Base-by-base conservation (phyloP, 2,113 vertebrate species). In the Zosterops lateralis region DNA sequence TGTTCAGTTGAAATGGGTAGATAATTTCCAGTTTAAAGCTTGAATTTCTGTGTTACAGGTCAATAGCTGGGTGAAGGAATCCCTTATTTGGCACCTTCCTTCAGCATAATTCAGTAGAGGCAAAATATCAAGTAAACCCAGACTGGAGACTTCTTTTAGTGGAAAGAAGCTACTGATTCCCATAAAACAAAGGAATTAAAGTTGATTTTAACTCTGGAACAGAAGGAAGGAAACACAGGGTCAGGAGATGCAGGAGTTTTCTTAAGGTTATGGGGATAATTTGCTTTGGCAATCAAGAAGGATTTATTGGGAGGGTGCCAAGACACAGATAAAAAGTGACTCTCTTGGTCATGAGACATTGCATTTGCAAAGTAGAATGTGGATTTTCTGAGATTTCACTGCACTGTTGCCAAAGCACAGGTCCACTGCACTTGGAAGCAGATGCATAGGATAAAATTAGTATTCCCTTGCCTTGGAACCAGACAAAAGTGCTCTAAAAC, bases 181-280 rank as follows among this genome's bases (percentile, higher is more conserved):
- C 38, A 26, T 36, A 84, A 91, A 85, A 91, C 16, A 81, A 94
- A 89, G 6, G 18, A 83, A 90, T 91, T 82, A 61, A 85, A 85
- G 79, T 92, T 79, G 4, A 83, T 82, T 95, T 83, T 88, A 83
- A 93, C 62, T 34, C 14, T 32, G 28, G 54, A 81, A 79, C 34
- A 90, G 62, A 83, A 80, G 47, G 32, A 82, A 91, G 16, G 62
- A 94, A 73, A 84, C 48, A 34, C 0, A 2, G 18, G 21, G 19
- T 71, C 31, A 64, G 15, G 53, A 91, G 77, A 84, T 29, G 15
- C 0, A 0, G 16, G 11, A 82, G 36, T 25, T 85, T 89, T 72
- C 62, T 79, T 81, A 79, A 87, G 15, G 29, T 65, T 77, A 29
- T 17, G 22, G 50, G 58, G 62, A 79, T 91, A 82, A 84, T 53